phyloP scores from a whole-genome alignment of 2,113 vertebrate genomes.

The Mirounga angustirostris region DNA sequence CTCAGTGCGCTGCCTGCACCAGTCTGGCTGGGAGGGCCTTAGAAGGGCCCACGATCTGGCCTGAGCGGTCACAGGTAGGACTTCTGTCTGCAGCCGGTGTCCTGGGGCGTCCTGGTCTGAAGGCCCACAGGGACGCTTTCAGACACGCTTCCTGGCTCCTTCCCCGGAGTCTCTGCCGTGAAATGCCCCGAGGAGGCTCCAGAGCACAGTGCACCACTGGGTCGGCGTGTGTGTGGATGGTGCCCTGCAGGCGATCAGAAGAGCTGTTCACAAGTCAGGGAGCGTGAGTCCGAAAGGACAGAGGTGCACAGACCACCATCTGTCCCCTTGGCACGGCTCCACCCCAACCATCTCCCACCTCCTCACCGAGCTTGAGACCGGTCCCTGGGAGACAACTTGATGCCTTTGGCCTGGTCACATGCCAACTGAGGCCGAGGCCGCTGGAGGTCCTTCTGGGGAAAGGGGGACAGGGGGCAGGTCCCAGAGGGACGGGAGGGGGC shows the following conservation, averaged over 20 bases:
- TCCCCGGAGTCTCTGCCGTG: background rate
- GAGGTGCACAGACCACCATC: background rate
- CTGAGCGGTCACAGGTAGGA: fast-evolving
- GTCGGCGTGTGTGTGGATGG: fast-evolving
- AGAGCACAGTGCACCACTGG: fast-evolving
- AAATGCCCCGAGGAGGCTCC: background rate
- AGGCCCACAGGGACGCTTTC: background rate
- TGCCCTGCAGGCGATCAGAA: background rate
- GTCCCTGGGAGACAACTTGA: background rate
- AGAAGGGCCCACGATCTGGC: too few relatives aligned
- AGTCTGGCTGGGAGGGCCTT: background rate
- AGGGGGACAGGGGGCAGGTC: too few relatives aligned
- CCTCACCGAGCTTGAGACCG: too few relatives aligned
- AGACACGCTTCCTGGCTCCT: background rate
- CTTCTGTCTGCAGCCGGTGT: background rate
- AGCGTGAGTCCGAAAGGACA: background rate
- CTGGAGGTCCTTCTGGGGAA: too few relatives aligned
- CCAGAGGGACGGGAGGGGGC: background rate
- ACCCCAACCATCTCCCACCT: background rate
- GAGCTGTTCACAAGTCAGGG: background rate
- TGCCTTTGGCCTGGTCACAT: background rate
- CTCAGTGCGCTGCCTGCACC: background rate
- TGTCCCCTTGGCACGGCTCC: fast-evolving
- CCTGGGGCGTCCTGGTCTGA: fast-evolving
- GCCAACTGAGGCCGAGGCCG: background rate